Percentiles rank a stretch among this genome's conserved stretches.
phyloP scores from a whole-genome alignment of 2,888 invertebrate genomes.

The Cyclophora punctaria region DNA sequence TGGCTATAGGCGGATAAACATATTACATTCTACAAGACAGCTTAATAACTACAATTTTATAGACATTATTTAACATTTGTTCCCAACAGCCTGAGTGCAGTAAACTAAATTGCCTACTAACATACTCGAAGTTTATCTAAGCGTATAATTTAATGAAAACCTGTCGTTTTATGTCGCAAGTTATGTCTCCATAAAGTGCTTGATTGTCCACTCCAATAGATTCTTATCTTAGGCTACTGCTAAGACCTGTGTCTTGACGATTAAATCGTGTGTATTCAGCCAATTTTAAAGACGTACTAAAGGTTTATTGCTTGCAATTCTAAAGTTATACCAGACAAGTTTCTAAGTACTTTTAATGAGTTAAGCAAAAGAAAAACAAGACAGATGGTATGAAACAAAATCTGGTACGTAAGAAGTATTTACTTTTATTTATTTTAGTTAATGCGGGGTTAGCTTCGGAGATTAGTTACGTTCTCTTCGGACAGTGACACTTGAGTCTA shows the following conservation, averaged over 20 bases:
- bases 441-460: slow-evolving; percentile 30
- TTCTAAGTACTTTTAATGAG: no score
- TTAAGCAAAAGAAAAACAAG: no score
- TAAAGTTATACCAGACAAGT: no score
- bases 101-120: not conserved
- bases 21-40: slow-evolving; percentile 13
- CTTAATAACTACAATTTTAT: slow-evolving; percentile 19
- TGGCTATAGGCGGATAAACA: slow-evolving; percentile 14
- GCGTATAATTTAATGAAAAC: slow-evolving; percentile 10
- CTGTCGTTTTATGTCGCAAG: not conserved
- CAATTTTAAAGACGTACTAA: slow-evolving; percentile 2
- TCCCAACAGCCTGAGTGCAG: slow-evolving; percentile 4
- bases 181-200: not conserved
- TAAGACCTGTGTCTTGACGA: not conserved
- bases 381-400: no score
- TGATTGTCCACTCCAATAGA: not conserved
- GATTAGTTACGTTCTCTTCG: slow-evolving; percentile 35
- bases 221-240: not conserved
- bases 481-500: slow-evolving; percentile 34
- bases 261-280: slow-evolving; percentile 7
- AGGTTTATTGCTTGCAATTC: no score
- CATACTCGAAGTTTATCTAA: slow-evolving; percentile 1
- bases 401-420: no score
- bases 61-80: slow-evolving; percentile 10
- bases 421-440: slow-evolving; percentile 15